phyloP scores from a whole-genome alignment of 2,888 invertebrate species.

The Pheosia tremula region DNA sequence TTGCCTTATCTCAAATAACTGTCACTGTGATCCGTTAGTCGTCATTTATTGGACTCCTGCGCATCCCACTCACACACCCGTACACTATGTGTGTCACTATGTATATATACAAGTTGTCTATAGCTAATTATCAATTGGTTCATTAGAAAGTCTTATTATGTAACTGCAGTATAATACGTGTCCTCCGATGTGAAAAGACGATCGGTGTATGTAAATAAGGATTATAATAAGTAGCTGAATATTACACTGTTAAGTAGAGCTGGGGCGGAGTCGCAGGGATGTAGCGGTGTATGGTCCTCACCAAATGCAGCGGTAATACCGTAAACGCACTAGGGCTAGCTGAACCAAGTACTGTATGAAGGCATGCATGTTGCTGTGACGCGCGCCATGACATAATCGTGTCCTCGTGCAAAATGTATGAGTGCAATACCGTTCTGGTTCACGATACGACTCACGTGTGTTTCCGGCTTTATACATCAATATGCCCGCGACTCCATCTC shows the following conservation, averaged over 20 bases:
- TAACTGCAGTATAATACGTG: conserved; percentile 34
- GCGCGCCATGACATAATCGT: no score
- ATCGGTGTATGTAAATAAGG: conserved; percentile 60
- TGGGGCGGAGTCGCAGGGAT: conserved; percentile 15
- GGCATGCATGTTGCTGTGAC: no score
- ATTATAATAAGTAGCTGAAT: conserved; percentile 51
- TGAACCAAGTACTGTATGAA: no score
- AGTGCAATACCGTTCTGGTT: no score
- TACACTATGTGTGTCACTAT: conserved; percentile 34
- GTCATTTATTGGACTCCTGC: conserved; percentile 61
- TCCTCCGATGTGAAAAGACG: conserved; percentile 42
- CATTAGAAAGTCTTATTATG: conserved; percentile 42
- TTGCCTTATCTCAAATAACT: conserved; percentile 80
- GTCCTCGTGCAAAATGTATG: no score
- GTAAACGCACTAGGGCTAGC: no score
- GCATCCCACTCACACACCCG: conserved; percentile 29
- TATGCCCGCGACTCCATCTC: no score
- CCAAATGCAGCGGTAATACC: neutral
- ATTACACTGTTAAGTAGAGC: conserved; percentile 29
- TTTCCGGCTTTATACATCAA: no score
- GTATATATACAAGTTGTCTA: conserved; percentile 40
- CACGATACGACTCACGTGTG: no score
- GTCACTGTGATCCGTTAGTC: conserved; percentile 80
- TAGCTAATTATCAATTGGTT: conserved; percentile 39
- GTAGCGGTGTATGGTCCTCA: conserved; percentile 4